A percentile compares a stretch with the other conserved stretches of the same genome.
These are phyloP conservation scores for Odontesthes bonariensis DNA, from an alignment of 2,113 vertebrate species.

Conservation along the genomic window DNA sequence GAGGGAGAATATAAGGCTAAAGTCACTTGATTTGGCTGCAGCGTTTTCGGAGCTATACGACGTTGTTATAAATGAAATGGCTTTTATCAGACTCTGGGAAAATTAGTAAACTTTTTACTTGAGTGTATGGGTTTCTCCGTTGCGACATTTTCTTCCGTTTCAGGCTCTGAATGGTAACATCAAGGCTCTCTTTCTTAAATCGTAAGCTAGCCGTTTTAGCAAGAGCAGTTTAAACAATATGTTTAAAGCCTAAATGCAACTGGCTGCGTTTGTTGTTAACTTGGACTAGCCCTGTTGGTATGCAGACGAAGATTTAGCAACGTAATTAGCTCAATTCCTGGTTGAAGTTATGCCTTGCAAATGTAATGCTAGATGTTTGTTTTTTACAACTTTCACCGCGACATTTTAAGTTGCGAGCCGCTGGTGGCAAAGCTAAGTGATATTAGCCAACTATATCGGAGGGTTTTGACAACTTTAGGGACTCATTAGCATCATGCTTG, in stretches of 20 bases:
- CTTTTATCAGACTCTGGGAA: not conserved
- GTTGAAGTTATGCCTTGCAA: not conserved
- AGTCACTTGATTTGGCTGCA: slow-evolving; percentile 6
- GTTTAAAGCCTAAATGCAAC: slow-evolving; percentile 16
- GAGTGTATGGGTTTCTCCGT: not conserved
- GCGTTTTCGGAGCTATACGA: slow-evolving; percentile 7
- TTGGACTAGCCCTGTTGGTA: not conserved
- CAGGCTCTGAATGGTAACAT: slow-evolving; percentile 38
- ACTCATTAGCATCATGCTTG: not conserved
- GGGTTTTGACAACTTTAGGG: not conserved
- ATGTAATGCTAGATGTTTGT: not conserved
- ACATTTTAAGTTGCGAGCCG: slow-evolving; percentile 29
- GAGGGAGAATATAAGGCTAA: slow-evolving; percentile 19
- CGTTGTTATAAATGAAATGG: slow-evolving; percentile 29
- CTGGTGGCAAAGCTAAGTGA: slow-evolving; percentile 31
- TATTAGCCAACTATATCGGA: not conserved
- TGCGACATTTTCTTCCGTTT: not conserved
- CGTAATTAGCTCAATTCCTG: not conserved
- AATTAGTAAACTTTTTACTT: not conserved
- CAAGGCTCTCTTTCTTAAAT: not conserved
- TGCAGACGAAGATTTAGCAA: not conserved
- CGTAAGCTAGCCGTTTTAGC: slow-evolving; percentile 45
- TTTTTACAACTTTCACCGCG: slow-evolving; percentile 39
- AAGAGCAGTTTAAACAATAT: slow-evolving; percentile 23
- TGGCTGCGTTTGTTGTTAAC: slow-evolving; percentile 3